Evolutionary conservation across 2,888 invertebrate species (phyloP).

Genomic region (Drosophila mulleri): DNA sequence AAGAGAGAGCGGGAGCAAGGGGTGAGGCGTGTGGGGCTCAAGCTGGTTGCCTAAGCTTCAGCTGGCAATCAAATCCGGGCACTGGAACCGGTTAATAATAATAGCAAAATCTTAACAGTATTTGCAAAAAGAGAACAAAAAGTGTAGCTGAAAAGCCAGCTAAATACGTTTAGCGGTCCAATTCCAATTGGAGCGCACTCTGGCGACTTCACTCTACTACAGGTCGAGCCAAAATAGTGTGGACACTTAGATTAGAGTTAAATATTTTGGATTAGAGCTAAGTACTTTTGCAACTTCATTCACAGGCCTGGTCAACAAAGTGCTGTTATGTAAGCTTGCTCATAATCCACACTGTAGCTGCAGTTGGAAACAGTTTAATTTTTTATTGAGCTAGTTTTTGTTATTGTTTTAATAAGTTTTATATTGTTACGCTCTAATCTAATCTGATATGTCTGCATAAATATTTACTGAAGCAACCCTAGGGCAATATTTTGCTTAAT

Average conservation of each 20-base stretch:
- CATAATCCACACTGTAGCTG: slow-evolving; percentile 6
- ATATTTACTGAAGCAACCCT: slow-evolving; percentile 4
- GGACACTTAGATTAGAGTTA: neutral
- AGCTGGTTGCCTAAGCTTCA: slow-evolving; percentile 21
- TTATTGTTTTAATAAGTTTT: slow-evolving; percentile 1
- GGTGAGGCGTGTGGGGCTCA: neutral
- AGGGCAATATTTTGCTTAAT: slow-evolving; percentile 8
- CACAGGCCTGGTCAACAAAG: neutral
- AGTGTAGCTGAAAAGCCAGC: slow-evolving; percentile 23
- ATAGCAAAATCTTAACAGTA: neutral
- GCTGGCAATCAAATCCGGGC: slow-evolving; percentile 50
- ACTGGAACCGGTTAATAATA: slow-evolving; percentile 48
- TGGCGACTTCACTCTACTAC: slow-evolving; percentile 18
- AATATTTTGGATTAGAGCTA: too few species aligned
- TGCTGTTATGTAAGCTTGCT: neutral
- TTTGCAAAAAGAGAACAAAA: neutral
- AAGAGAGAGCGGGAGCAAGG: neutral
- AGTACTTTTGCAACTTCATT: neutral
- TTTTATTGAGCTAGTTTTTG: slow-evolving; percentile 11
- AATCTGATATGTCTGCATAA: slow-evolving; percentile 23
- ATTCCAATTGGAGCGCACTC: slow-evolving; percentile 31
- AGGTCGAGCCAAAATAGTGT: slow-evolving; percentile 16
- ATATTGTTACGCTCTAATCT: slow-evolving; percentile 4
- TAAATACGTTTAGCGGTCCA: slow-evolving; percentile 33
- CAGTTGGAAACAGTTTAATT: slow-evolving; percentile 11